Base-by-base conservation (phyloP, 23 tunicate genomes). In the Botrylloides violaceus region DNA sequence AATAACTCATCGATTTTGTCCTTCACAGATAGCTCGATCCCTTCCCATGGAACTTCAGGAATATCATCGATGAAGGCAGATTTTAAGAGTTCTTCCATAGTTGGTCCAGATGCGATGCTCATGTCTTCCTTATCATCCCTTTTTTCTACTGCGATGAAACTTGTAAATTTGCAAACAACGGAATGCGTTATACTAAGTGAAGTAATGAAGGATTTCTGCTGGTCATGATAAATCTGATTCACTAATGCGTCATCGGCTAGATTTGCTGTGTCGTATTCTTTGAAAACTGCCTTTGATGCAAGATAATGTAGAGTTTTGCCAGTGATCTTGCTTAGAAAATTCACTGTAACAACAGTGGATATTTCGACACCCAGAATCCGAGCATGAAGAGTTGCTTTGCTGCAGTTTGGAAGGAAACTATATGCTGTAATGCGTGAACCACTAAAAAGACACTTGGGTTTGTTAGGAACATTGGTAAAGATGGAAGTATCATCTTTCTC, bases 131-230 rank as follows among this genome's bases (percentile, higher is more conserved):
- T 84, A 49, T 68, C 37, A 59, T 79, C 64, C 36, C 94, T 56
- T 62, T 85, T 73, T 75, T 85, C 94, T 19, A 85, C 73, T 19
- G 94, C 94, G 0, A 85, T 80, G 68, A 85, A 85, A 32, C 84
- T 79, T 4, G 94, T 85, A 71, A 78, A 85, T 7, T 65, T 76
- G 24, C 84, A 79, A 58, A 85, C 83, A 59, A 85, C 84, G 21
- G 76, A 65, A 34, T 85, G 71, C 48, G 61, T 38, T 5, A 76
- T 49, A 50, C 94, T 85, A 56, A 85, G 66, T 59, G 77, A 71
- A 1, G 79, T 75, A 35, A 85, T 79, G 66, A 25, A 33, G 27
- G 81, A 72, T 39, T 75, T 80, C 36, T 81, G 49, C 34, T 21
- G 20, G 12, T 65, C 77, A 38, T 74, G 79, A 50, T 59, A 32